phyloP scores from a whole-genome alignment of 2,797 vertebrate genomes.

The Toxotes lorentzi region DNA sequence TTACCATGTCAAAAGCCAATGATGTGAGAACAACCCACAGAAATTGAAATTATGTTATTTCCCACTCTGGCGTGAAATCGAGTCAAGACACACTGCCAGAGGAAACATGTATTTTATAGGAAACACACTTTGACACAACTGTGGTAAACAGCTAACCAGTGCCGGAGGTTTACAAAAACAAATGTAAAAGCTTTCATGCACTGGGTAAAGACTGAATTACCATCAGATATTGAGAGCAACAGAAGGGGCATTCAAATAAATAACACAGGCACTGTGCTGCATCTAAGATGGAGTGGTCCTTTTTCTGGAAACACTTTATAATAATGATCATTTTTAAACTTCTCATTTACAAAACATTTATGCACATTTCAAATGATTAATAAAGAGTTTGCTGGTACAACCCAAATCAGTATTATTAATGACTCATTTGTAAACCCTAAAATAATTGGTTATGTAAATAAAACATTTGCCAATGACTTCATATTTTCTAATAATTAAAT shows the following conservation, averaged over 20 bases:
- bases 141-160: slow-evolving; percentile 51
- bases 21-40: slow-evolving; percentile 57
- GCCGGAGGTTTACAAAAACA: slow-evolving; percentile 54
- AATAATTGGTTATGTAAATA: background rate
- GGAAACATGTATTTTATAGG: slow-evolving; percentile 61
- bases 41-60: slow-evolving; percentile 59
- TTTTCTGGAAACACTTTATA: background rate
- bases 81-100: slow-evolving; percentile 48
- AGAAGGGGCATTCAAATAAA: slow-evolving; percentile 30
- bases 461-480: too few relatives aligned
- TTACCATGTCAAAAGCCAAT: slow-evolving; percentile 43
- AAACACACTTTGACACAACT: slow-evolving; percentile 54
- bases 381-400: background rate
- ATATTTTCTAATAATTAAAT: background rate
- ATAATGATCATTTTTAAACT: background rate
- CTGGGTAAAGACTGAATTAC: slow-evolving; percentile 57
- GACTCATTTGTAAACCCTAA: background rate
- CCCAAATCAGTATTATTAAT: background rate
- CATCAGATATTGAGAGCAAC: slow-evolving; percentile 42
- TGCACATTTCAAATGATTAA: slow-evolving; percentile 5
- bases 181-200: slow-evolving; percentile 51
- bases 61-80: slow-evolving; percentile 62
- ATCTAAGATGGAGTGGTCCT: slow-evolving; percentile 8
- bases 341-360: slow-evolving; percentile 9
- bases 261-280: background rate